Evolutionary conservation across 2,888 invertebrate genomes (phyloP), one percentile per base, ranked within the genome.

Genomic region (Ernsta delagoae): DNA sequence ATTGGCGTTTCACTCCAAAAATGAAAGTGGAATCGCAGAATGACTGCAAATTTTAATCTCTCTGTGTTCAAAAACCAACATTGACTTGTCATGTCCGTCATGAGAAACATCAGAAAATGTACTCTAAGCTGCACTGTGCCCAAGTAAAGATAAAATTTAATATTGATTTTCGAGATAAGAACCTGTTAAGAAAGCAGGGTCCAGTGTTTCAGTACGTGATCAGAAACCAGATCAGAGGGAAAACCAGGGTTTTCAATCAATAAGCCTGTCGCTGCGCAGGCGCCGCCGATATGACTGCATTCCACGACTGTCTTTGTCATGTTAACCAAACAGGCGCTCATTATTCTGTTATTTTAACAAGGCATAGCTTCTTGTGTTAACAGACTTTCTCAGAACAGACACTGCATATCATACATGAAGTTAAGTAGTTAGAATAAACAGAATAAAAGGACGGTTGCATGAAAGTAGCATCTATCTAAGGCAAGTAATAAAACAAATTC

Each of bases 331-430:
- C 87, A 89, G 80, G 79, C 80, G 77, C 83, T 88, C 87, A 87
- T 88, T 90, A 90, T 89, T 86, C 88, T 87, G 90, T 86, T 89
- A 92, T 91, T 91, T 92, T 91, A 92, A 92, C 87, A 85, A 88
- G 83, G 81, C 90, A 83, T 87, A 81, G 61, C 61, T 36, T 48
- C 39, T 48, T 59, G 59, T 68, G 56, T 68, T 57, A 61, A 61
- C 56, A 60, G 68, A 41, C 68, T 9, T 59, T 63, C 48, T 62
- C 12, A 62, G 48, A 68, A 50, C 68, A 53, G 7, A 54, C 31
- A 54, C 53, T 54, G 9, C 8, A 34, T 34, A 34, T 34, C 54
- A 54, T 7, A 56, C 7, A 48, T 62, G 2, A 48, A 7, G 36
- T 43, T 53, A 34, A 45, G n/a, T 61, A 43, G 1, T 7, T 50